These are phyloP conservation scores for Nomada ruficornis DNA, from an alignment of 2,888 invertebrate genomes.

Conservation along the genomic window DNA sequence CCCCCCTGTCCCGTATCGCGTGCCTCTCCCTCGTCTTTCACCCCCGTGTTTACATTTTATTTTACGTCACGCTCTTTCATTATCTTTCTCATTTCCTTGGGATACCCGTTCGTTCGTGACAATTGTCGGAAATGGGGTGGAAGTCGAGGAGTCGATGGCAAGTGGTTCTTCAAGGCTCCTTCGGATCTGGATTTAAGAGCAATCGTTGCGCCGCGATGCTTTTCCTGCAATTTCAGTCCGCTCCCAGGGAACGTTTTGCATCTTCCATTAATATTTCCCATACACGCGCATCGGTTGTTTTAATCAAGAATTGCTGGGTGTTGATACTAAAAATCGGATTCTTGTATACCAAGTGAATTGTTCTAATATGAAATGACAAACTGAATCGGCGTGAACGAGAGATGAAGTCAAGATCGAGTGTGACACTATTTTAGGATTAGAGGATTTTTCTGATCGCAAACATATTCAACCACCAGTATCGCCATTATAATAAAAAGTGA, in stretches of 20 bases:
- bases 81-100: conserved; percentile 76
- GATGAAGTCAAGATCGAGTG: too few species aligned
- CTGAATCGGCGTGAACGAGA: too few species aligned
- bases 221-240: conserved; percentile 5
- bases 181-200: conserved; percentile 64
- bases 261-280: neutral
- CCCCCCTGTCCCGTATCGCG: conserved; percentile 47
- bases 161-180: conserved; percentile 64
- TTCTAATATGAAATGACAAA: too few species aligned
- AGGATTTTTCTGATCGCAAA: too few species aligned
- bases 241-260: neutral
- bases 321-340: too few species aligned
- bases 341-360: too few species aligned
- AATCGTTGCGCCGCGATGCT: conserved; percentile 46
- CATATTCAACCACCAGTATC: too few species aligned
- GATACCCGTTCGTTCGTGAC: conserved; percentile 73
- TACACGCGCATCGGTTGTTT: too few species aligned
- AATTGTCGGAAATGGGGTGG: conserved; percentile 73
- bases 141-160: conserved; percentile 72
- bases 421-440: too few species aligned
- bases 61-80: conserved; percentile 77
- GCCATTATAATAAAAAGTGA: too few species aligned
- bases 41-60: conserved; percentile 78
- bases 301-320: too few species aligned
- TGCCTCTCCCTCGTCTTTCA: conserved; percentile 56